phyloP scores from a whole-genome alignment of 64 coral and sea anemone genomes.

The Hydrozoanthus tunicans region DNA sequence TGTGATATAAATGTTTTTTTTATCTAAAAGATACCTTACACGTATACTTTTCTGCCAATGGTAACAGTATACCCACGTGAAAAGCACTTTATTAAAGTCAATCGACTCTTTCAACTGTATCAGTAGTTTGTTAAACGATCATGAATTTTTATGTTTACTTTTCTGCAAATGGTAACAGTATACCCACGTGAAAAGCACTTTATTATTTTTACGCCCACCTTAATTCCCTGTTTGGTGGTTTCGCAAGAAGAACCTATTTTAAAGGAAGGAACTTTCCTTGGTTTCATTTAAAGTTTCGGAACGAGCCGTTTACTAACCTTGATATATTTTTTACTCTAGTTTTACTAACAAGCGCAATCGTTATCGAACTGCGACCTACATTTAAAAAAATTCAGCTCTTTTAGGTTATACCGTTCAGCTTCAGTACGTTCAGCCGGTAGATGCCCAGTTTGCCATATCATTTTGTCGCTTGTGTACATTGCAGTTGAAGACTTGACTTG shows the following conservation, averaged over 20 bases:
- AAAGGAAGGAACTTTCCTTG: neutral
- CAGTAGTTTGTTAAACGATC: neutral
- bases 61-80: no score
- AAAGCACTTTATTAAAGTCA: neutral
- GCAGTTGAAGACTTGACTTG: no score
- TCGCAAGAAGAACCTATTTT: no score
- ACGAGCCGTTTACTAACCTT: neutral
- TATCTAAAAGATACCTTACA: no score
- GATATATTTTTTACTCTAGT: neutral
- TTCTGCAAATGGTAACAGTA: no score
- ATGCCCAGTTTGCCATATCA: neutral
- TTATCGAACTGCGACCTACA: neutral
- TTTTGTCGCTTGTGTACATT: no score
- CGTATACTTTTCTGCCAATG: no score
- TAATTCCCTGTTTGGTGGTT: neutral
- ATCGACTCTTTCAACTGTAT: neutral
- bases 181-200: neutral
- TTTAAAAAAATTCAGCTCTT: neutral
- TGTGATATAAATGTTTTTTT: no score
- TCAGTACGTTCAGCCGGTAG: no score
- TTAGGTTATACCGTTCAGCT: neutral
- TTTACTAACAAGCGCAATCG: neutral
- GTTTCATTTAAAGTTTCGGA: neutral
- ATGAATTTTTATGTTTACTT: no score
- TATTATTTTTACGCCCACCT: neutral